Base-by-base conservation (phyloP, 2,113 vertebrate genomes). In the Eurystomus gularis region DNA sequence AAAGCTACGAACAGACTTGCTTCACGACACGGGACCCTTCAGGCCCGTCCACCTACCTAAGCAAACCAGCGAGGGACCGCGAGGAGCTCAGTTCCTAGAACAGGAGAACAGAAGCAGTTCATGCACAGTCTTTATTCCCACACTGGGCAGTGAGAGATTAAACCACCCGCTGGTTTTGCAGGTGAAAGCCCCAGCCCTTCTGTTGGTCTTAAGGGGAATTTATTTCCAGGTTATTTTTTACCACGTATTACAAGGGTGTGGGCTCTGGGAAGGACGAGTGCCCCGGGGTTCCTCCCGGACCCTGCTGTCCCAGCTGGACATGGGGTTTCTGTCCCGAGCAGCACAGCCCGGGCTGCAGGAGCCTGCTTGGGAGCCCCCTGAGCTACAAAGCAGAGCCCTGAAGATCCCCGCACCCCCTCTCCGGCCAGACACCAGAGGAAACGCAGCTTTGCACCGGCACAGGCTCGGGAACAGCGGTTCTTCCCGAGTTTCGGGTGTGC, bases 181-280 rank as follows among this genome's bases (percentile, higher is more conserved):
- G 54, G 51, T 55, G 19, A 65, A 76, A 76, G 33, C 7, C 35
- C 35, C 46, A 31, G 69, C 39, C 39, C 64, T 37, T 48, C 35
- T 26, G 26, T 26, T 52, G 64, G 19, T 24, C 42, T 60, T 64
- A n/a, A 75, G 2, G 0, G 2, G 46, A 25, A 68, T 52, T 57
- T 28, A 17, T 49, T 83, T 46, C 37, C 49, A 58, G 49, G 40
- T 42, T 48, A 5, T 75, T 62, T 40, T 52, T 65, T 29, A 24
- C 13, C 52, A 49, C 4, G 0, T 5, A 6, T 48, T 48, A 35
- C 23, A 60, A 11, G n/a, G 21, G 31, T 17, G 46, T 0, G 3
- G 69, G 16, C 20, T 44, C 33, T 49, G 37, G 44, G 39, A 54
- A 48, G 62, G 57, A 25, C 61, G 17, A 33, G 11, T 73, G 88